phyloP scores from a whole-genome alignment of 2,113 vertebrate genomes.

The Phycodurus eques region DNA sequence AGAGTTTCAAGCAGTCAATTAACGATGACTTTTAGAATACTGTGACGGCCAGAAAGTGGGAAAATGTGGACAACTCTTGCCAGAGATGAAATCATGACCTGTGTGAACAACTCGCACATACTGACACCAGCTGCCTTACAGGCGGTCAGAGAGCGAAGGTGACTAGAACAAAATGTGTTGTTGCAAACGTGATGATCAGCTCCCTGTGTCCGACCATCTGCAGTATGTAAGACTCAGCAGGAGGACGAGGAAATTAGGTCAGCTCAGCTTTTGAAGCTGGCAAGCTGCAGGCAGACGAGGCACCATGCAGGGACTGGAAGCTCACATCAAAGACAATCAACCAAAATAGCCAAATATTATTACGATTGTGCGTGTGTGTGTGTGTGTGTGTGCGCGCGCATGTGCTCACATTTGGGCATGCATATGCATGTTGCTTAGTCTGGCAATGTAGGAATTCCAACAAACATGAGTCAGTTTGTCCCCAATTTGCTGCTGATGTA shows the following conservation, averaged over 20 bases:
- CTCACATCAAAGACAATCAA: conserved; percentile 58
- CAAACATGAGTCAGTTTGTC: conserved; percentile 22
- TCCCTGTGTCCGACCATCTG: conserved; percentile 61
- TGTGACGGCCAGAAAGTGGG: background rate
- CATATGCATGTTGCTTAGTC: conserved; percentile 19
- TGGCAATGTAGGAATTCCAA: conserved; percentile 30
- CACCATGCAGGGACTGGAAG: conserved; percentile 52
- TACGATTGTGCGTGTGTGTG: conserved; percentile 18
- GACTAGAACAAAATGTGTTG: conserved; percentile 61
- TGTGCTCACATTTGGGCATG: background rate
- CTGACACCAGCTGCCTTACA: conserved; percentile 15
- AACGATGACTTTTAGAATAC: background rate
- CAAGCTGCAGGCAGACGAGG: conserved; percentile 57
- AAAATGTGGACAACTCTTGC: background rate
- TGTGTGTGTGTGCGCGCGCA: background rate
- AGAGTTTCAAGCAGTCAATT: background rate
- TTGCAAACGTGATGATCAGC: conserved; percentile 53
- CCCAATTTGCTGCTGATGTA: conserved; percentile 11
- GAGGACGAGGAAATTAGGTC: conserved; percentile 65
- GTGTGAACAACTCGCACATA: background rate
- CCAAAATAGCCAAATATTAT: conserved; percentile 57
- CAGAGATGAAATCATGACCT: background rate
- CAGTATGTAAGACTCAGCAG: conserved; percentile 52
- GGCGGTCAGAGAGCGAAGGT: conserved; percentile 39
- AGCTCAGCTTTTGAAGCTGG: conserved; percentile 64